Conservation (phyloP, 2,113 vertebrate genomes). For the Caracal caracal region DNA sequence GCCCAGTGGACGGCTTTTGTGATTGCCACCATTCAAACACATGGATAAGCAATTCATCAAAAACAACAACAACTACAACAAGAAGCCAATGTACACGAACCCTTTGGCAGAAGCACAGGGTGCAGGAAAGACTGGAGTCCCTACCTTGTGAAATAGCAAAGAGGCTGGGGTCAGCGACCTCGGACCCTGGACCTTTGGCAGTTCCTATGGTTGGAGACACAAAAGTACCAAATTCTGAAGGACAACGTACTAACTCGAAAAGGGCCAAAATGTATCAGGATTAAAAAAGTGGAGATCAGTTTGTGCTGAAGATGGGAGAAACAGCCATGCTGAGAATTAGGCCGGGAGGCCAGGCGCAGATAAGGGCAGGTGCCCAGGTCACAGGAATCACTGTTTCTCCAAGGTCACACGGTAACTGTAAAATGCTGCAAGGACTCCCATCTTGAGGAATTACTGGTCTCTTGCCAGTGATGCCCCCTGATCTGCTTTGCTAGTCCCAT, state of each 20-base stretch:
- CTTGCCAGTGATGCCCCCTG: fast-evolving
- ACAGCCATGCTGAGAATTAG: background rate
- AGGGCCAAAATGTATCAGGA: background rate
- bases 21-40: background rate
- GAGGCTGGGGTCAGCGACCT: background rate
- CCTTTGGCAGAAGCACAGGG: background rate
- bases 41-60: background rate
- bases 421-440: background rate
- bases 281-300: background rate
- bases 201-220: background rate
- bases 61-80: background rate
- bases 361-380: background rate
- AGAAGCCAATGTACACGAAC: background rate
- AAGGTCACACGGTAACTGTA: background rate
- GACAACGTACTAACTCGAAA: background rate
- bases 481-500: background rate
- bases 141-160: background rate
- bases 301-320: background rate
- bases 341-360: background rate
- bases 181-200: background rate
- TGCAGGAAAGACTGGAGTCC: background rate
- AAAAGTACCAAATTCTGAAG: background rate
- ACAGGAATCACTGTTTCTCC: background rate
- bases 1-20: background rate
- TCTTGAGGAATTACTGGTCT: background rate